Evolutionary conservation across 2,797 vertebrate genomes (phyloP).

Genomic region (Chromis chromis): DNA sequence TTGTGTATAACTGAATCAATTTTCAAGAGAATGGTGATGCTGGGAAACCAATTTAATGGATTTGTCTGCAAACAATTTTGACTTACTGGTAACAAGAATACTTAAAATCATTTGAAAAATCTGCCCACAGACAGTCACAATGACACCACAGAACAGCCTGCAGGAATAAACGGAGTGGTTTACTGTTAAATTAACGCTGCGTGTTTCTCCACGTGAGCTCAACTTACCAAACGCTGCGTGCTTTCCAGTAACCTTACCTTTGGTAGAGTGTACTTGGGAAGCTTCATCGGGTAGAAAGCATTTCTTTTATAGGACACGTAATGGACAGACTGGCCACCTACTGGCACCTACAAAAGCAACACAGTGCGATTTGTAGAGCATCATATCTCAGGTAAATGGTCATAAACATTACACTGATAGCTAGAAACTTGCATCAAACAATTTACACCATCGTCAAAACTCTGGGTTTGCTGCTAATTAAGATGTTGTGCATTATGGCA

Average conservation of each 20-base stretch:
- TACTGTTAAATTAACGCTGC: slow-evolving; percentile 28
- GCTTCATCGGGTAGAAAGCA: slow-evolving; percentile 91
- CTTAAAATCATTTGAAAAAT: slow-evolving; percentile 26
- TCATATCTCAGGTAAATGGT: slow-evolving; percentile 37
- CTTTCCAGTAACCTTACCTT: slow-evolving; percentile 85
- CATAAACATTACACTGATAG: slow-evolving; percentile 37
- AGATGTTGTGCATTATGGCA: slow-evolving; percentile 36
- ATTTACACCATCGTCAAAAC: slow-evolving; percentile 48
- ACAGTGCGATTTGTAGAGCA: slow-evolving; percentile 28
- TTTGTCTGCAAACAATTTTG: slow-evolving; percentile 44
- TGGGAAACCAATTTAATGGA: slow-evolving; percentile 40
- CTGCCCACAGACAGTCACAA: slow-evolving; percentile 20
- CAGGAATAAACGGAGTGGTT: slow-evolving; percentile 23
- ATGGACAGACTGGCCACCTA: slow-evolving; percentile 91
- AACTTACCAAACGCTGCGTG: slow-evolving; percentile 13
- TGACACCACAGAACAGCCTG: slow-evolving; percentile 28
- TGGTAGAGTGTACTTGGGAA: slow-evolving; percentile 93
- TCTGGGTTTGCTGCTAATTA: slow-evolving; percentile 50
- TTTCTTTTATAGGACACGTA: slow-evolving; percentile 93
- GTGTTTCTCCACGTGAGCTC: slow-evolving; percentile 26
- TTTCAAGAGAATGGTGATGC: slow-evolving; percentile 42
- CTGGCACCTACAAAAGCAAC: slow-evolving; percentile 85
- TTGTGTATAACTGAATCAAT: slow-evolving; percentile 41
- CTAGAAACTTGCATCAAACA: slow-evolving; percentile 43
- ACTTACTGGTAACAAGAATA: slow-evolving; percentile 21